phyloP scores from a whole-genome alignment of 2,888 invertebrate genomes.

The Torymus auratus region DNA sequence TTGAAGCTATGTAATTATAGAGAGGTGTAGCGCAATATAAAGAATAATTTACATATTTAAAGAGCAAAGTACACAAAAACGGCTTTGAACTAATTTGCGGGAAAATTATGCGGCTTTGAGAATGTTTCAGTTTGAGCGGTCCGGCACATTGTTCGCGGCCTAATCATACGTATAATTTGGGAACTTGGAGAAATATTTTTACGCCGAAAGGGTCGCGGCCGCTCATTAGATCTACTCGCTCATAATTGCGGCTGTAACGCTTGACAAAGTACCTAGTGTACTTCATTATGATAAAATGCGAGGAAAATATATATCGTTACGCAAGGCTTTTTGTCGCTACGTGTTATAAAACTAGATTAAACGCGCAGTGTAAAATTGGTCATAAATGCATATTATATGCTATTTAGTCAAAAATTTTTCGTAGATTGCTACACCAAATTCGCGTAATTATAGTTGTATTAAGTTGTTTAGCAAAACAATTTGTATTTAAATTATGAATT shows the following conservation, averaged over 20 bases:
- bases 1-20: too few species aligned
- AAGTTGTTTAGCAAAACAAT: too few species aligned
- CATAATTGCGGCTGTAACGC: not conserved
- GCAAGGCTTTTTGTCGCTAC: slow-evolving; percentile 8
- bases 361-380: slow-evolving; percentile 17
- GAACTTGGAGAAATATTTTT: slow-evolving; percentile 27
- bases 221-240: slow-evolving; percentile 23
- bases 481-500: too few species aligned
- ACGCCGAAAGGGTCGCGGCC: not conserved
- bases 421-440: not conserved
- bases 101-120: too few species aligned
- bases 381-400: not conserved
- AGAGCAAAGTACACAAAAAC: too few species aligned
- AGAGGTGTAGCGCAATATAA: too few species aligned
- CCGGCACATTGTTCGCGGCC: slow-evolving; percentile 10
- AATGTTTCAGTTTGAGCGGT: not conserved
- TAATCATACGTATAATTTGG: slow-evolving; percentile 25
- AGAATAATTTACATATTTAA: too few species aligned
- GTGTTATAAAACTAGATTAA: slow-evolving; percentile 28
- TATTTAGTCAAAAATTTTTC: not conserved
- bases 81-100: too few species aligned
- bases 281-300: not conserved
- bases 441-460: too few species aligned
- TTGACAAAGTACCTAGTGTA: not conserved
- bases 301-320: slow-evolving; percentile 3